Evolutionary conservation across 2,113 vertebrate species (phyloP).

Genomic region (Riparia riparia): DNA sequence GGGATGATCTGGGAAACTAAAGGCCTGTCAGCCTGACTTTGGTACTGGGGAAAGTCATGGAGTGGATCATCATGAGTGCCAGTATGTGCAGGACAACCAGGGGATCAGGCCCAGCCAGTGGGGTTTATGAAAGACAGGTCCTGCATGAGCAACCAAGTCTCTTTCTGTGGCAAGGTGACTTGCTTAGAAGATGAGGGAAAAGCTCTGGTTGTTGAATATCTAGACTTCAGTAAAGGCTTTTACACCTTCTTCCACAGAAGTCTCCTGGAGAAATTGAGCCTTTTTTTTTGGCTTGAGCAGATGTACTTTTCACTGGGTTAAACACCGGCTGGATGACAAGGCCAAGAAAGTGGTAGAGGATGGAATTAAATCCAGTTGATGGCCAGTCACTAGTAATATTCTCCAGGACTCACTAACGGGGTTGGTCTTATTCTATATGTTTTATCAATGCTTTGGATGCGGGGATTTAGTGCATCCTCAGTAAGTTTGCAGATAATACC

Average conservation of each 20-base stretch:
- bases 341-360: neutral
- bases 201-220: neutral
- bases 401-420: neutral
- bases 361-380: neutral
- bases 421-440: neutral
- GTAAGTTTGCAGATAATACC: rapidly evolving
- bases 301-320: neutral
- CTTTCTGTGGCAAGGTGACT: neutral
- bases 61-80: neutral
- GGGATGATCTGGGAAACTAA: neutral
- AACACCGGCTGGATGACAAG: neutral
- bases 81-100: no score
- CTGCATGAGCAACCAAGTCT: neutral
- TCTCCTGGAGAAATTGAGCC: neutral
- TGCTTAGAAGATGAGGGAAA: neutral
- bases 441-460: neutral
- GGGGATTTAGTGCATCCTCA: neutral
- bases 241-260: neutral
- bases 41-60: neutral
- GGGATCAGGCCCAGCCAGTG: no score
- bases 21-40: neutral
- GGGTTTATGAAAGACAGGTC: neutral
- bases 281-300: neutral
- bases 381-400: neutral
- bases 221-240: neutral